Evolutionary conservation across 2,888 invertebrate genomes (phyloP), one percentile per base, ranked within the genome.

Genomic region (Pheosia tremula): DNA sequence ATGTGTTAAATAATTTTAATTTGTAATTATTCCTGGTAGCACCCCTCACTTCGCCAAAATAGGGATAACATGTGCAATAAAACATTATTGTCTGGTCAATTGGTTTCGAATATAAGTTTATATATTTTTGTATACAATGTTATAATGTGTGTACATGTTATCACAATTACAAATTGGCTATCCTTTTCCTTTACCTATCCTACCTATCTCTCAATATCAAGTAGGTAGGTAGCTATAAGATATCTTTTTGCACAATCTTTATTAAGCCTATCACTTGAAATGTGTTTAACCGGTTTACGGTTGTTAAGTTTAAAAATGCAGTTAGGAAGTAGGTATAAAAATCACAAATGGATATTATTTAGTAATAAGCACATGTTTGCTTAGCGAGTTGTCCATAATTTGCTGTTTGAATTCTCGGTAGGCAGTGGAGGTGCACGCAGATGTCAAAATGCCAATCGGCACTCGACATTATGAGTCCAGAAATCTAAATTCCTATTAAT

Each of bases 11-110:
- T 93, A 90, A 90, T 94, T 94, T 94, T 92, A 91, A 91, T 90
- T 91, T 93, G 88, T 93, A 90, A 93, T 94, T 94, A 94, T 93
- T 94, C 94, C 94, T 94, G 94, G 94, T 94, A 94, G 94, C 94
- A 94, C 94, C 94, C 93, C 89, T 91, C 90, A 87, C 89, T 83
- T 90, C 90, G 93, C 94, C 94, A 89, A 84, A 76, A 83, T 94
- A 93, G 92, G 93, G 92, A 93, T 93, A 88, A 91, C 91, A 93
- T 94, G 94, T 94, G 87, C 92, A 90, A 52, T 63, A 61, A 52
- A 58, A 56, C 50, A 64, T 63, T 24, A 24, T 24, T 59, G 56
- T 66, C 60, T 71, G 57, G 66, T 69, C 36, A 66, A 65, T 60
- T 69, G 56, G 64, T 67, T 57, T 57, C 59, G 47, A 65, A 41